Percentiles rank a stretch among this genome's conserved stretches.
Conservation (phyloP, 2,888 invertebrate species). For the Ichneumon xanthorius region DNA sequence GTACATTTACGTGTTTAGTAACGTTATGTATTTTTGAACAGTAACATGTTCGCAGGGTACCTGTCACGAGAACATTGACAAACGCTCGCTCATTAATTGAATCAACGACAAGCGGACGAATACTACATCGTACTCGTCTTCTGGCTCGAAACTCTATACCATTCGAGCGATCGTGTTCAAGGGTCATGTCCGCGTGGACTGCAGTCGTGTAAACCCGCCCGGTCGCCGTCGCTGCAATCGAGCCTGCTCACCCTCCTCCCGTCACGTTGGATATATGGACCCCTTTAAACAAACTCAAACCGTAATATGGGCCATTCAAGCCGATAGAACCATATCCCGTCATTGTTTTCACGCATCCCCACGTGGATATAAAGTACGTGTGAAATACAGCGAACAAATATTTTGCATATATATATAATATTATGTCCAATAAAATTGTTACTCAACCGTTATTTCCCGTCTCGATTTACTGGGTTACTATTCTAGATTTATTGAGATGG, state of each 20-base stretch:
- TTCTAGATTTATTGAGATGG: background rate
- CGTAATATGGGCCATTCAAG: slow-evolving; percentile 83
- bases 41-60: background rate
- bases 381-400: too few relatives aligned
- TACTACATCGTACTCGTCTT: background rate
- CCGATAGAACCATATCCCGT: slow-evolving; percentile 79
- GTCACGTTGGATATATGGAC: slow-evolving; percentile 76
- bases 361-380: too few relatives aligned
- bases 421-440: background rate
- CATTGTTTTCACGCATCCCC: background rate
- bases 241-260: slow-evolving; percentile 42
- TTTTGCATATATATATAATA: background rate
- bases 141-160: background rate
- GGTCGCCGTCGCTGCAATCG: slow-evolving; percentile 47
- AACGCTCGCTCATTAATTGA: background rate
- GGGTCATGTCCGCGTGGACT: slow-evolving; percentile 28
- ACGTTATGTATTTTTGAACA: background rate
- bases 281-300: slow-evolving; percentile 81
- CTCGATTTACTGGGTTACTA: background rate
- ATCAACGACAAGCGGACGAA: background rate
- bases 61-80: background rate
- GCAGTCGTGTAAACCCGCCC: slow-evolving; percentile 42
- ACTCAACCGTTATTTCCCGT: background rate
- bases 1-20: too few relatives aligned
- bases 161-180: slow-evolving; percentile 58